Percentiles rank a stretch among this genome's conserved stretches.
phyloP scores from a whole-genome alignment of 2,797 vertebrate species.

The Malurus leucopterus region DNA sequence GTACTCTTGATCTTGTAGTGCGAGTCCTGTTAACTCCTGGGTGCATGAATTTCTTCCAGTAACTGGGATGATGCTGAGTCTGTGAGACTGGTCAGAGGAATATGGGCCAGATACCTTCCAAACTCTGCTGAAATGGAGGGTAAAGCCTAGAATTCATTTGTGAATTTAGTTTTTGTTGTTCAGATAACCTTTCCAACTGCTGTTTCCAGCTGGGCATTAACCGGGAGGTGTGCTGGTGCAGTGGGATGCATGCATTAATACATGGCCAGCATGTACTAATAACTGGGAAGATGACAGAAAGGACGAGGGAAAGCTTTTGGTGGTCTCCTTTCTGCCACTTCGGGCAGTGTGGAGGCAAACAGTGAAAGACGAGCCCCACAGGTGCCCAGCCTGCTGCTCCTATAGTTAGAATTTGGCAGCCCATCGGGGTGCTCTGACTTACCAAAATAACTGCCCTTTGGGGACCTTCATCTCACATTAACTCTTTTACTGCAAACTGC shows the following conservation, averaged over 20 bases:
- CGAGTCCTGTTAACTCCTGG: neutral
- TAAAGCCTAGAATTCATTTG: neutral
- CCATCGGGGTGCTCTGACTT: neutral
- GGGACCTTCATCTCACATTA: slow-evolving; percentile 5
- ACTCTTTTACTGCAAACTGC: neutral
- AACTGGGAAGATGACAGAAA: neutral
- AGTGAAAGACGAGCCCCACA: neutral
- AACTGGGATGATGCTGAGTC: neutral
- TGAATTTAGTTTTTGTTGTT: neutral
- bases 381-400: slow-evolving; percentile 4
- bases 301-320: neutral
- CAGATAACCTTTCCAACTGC: neutral
- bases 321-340: neutral
- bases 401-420: slow-evolving; percentile 56
- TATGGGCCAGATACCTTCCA: neutral
- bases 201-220: neutral
- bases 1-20: neutral
- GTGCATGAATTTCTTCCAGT: neutral
- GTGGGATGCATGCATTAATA: fast-evolving
- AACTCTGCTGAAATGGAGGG: neutral
- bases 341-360: neutral
- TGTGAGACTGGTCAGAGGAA: fast-evolving
- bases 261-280: neutral
- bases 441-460: slow-evolving; percentile 42
- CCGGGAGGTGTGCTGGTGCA: neutral